Percentiles rank a stretch among this genome's conserved stretches.
Evolutionary conservation across 2,888 invertebrate genomes (phyloP).

Genomic region (Eretmocerus hayati): DNA sequence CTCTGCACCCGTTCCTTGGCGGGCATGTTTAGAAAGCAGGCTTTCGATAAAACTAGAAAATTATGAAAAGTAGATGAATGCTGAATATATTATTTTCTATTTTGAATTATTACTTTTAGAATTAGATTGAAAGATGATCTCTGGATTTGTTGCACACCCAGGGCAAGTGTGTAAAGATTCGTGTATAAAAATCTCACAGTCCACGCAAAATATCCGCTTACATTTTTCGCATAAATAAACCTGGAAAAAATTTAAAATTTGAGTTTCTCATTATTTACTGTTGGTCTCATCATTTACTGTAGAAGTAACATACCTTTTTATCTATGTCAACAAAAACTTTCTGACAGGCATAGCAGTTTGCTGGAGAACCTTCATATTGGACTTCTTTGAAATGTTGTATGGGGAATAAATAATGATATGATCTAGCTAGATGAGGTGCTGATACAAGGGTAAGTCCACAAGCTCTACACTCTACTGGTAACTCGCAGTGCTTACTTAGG

Average conservation of each 20-base stretch:
- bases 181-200: slow-evolving; percentile 93
- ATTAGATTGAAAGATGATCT: slow-evolving; percentile 44
- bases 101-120: slow-evolving; percentile 14
- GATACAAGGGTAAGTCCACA: slow-evolving; percentile 95
- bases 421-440: slow-evolving; percentile 94
- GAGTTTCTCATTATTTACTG: too few relatives aligned
- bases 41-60: too few relatives aligned
- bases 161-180: slow-evolving; percentile 94
- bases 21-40: too few relatives aligned
- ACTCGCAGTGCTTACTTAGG: slow-evolving; percentile 93
- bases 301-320: slow-evolving; percentile 59
- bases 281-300: too few relatives aligned
- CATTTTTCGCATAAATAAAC: slow-evolving; percentile 79
- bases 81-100: slow-evolving; percentile 11
- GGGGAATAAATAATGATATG: slow-evolving; percentile 96
- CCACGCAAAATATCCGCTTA: slow-evolving; percentile 75
- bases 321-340: slow-evolving; percentile 60
- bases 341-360: slow-evolving; percentile 69
- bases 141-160: slow-evolving; percentile 75
- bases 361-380: slow-evolving; percentile 53
- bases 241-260: slow-evolving; percentile 53
- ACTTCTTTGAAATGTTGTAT: slow-evolving; percentile 78
- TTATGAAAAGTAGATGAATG: too few relatives aligned
- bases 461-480: slow-evolving; percentile 93
- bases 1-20: too few relatives aligned